These are phyloP conservation scores for Rhynchotus rufescens DNA, from an alignment of 2,797 vertebrate genomes.

Conservation along the genomic window DNA sequence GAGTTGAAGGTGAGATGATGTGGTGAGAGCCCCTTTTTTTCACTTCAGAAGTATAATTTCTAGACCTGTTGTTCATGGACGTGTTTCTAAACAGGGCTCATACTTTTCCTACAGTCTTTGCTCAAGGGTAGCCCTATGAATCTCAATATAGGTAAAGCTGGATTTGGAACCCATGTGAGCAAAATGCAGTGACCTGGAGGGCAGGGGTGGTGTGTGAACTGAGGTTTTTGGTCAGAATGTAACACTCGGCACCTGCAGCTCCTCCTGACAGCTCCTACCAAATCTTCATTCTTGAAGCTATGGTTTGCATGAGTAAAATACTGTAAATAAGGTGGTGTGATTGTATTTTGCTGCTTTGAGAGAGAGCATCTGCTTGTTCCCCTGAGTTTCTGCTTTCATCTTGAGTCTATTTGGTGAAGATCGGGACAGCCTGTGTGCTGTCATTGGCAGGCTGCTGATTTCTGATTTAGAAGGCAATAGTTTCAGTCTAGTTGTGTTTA, in stretches of 20 bases:
- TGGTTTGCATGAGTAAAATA: not conserved
- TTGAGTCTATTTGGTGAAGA: not conserved
- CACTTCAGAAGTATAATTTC: not conserved
- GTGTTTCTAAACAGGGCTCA: not conserved
- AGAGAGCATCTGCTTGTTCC: not conserved
- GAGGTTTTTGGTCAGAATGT: not conserved
- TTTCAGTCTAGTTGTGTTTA: not conserved
- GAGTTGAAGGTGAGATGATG: not conserved
- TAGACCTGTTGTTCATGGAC: not conserved
- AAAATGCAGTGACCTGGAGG: not conserved
- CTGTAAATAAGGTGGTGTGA: not conserved
- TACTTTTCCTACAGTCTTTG: not conserved
- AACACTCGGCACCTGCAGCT: not conserved
- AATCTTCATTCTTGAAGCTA: not conserved
- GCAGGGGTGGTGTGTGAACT: not conserved
- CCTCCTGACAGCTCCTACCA: not conserved
- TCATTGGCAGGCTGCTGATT: not conserved
- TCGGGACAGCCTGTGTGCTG: rapidly evolving
- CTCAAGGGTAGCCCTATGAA: not conserved
- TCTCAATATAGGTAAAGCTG: not conserved
- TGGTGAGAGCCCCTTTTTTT: not conserved
- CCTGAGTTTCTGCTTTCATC: not conserved
- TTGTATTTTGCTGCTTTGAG: not conserved
- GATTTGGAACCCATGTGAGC: not conserved
- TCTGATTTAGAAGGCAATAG: not conserved